Evolutionary conservation across 2,888 invertebrate genomes (phyloP).

Genomic region (Platycnemis pennipes): DNA sequence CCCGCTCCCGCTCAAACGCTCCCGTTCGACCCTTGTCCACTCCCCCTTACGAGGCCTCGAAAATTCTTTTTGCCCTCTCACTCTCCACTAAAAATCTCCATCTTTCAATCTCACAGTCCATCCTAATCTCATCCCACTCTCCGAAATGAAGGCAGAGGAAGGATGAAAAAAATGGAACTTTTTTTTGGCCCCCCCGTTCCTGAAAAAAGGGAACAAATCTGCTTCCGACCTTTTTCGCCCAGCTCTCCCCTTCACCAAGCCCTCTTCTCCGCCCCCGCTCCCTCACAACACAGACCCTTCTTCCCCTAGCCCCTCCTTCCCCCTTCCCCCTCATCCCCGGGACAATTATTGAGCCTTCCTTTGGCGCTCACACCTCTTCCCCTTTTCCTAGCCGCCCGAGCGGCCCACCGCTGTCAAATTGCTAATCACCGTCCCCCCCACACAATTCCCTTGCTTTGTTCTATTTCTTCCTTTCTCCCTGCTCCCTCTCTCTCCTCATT

Average conservation of each 20-base stretch:
- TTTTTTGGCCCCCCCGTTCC: background rate
- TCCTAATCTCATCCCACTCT: slow-evolving; percentile 25
- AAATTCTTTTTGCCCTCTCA: background rate
- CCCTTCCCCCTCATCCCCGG: background rate
- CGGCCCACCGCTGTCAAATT: background rate
- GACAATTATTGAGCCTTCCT: slow-evolving; percentile 10
- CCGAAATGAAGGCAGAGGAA: background rate
- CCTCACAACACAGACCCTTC: background rate
- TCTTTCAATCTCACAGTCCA: slow-evolving; percentile 24
- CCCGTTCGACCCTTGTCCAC: background rate
- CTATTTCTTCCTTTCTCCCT: background rate
- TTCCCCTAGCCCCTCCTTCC: background rate
- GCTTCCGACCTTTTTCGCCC: background rate
- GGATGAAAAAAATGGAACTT: background rate
- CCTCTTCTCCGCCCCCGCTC: background rate
- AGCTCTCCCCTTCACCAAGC: background rate
- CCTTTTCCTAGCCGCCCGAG: background rate
- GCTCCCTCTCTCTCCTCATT: background rate
- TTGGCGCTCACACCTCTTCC: background rate
- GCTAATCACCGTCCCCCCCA: background rate
- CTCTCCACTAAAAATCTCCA: background rate
- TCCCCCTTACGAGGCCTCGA: background rate
- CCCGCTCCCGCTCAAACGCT: background rate
- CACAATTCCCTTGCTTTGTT: background rate
- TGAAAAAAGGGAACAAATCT: background rate